phyloP scores from a whole-genome alignment of 2,797 vertebrate species.

The Borostomias antarcticus region DNA sequence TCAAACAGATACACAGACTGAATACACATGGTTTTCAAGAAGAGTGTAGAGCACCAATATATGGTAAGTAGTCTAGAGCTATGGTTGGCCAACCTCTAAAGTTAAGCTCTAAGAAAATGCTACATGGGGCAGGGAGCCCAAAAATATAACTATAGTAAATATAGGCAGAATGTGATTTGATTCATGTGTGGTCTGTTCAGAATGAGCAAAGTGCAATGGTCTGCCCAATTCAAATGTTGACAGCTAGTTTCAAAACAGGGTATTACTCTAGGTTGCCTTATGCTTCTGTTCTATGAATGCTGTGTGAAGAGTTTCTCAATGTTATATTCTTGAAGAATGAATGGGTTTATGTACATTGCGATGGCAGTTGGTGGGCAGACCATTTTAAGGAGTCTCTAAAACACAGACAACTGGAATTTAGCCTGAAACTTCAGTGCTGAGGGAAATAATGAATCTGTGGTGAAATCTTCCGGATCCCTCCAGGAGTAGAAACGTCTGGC shows the following conservation, averaged over 20 bases:
- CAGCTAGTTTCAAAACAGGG: slow-evolving; percentile 26
- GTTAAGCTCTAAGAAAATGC: too few species aligned
- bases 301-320: background rate
- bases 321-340: background rate
- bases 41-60: too few species aligned
- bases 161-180: background rate
- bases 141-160: too few species aligned
- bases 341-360: background rate
- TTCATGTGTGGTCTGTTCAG: too few species aligned
- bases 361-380: background rate
- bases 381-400: background rate
- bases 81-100: too few species aligned
- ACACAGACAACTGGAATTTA: slow-evolving; percentile 27
- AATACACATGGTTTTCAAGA: too few species aligned
- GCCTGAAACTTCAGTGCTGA: slow-evolving; percentile 34
- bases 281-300: background rate
- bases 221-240: slow-evolving; percentile 20
- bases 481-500: background rate
- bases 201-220: background rate
- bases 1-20: too few species aligned
- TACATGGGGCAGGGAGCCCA: too few species aligned
- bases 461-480: slow-evolving; percentile 57
- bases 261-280: background rate
- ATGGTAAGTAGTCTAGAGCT: too few species aligned
- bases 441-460: slow-evolving; percentile 67